These are phyloP conservation scores for Arothron firmamentum DNA, from an alignment of 2,113 vertebrate genomes.

Conservation along the genomic window DNA sequence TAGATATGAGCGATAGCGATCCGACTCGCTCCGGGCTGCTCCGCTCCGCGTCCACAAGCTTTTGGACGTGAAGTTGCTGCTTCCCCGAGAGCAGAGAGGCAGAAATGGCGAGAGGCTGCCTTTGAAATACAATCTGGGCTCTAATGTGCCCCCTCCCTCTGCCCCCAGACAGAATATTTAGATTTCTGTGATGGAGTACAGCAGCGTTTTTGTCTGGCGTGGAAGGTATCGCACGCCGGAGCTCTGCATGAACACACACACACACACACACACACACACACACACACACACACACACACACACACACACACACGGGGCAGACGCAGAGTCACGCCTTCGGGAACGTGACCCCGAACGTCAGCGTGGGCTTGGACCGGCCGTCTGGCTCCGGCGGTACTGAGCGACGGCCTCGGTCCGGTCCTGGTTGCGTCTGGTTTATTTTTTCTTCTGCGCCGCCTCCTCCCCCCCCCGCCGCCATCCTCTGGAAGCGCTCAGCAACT, in stretches of 20 bases:
- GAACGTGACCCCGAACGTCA: constrained; percentile 64
- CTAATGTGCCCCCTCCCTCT: constrained; percentile 26
- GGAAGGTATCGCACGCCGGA: constrained; percentile 50
- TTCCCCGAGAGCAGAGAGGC: constrained; percentile 33
- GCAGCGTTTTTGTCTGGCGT: constrained; percentile 49
- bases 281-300: constrained; percentile 27
- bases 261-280: constrained; percentile 13
- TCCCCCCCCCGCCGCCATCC: constrained; percentile 16
- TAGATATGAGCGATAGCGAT: constrained; percentile 74
- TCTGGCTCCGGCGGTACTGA: constrained; percentile 25
- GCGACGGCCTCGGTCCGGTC: constrained; percentile 25
- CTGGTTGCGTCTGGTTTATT: constrained; percentile 60
- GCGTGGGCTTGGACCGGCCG: constrained; percentile 46
- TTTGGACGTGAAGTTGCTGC: constrained; percentile 61
- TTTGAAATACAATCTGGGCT: constrained; percentile 67
- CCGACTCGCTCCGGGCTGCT: constrained; percentile 45
- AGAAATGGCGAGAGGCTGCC: background rate
- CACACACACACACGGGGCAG: constrained; percentile 11
- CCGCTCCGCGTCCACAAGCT: constrained; percentile 26
- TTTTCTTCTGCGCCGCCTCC: constrained; percentile 35
- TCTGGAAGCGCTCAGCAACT: constrained; percentile 65
- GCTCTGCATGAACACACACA: constrained; percentile 43
- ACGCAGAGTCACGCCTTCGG: constrained; percentile 38
- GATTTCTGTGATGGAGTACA: constrained; percentile 59
- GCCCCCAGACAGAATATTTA: constrained; percentile 51